Percentiles rank a stretch among this genome's conserved stretches.
These are phyloP conservation scores for cat (Felis catus) DNA, from an alignment of 2,113 vertebrate genomes.

Conservation along the genomic window F.catus_Fca126_mat1.0 CM031416.1:56334501-56335000, in stretches of 20 bases:
- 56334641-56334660: background rate
- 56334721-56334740: background rate
- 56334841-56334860: background rate
- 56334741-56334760: background rate
- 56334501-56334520: background rate
- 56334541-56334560: background rate
- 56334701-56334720: background rate
- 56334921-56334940: background rate
- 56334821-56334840: slow-evolving; percentile 6
- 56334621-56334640: background rate
- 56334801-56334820: background rate
- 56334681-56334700: background rate
- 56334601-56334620: background rate
- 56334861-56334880: background rate
- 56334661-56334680: background rate
- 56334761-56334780: background rate
- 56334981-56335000: background rate
- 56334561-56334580: background rate
- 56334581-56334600: background rate
- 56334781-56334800: background rate
- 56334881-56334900: background rate
- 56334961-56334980: background rate
- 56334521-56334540: background rate
- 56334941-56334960: background rate
- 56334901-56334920: background rate